A percentile compares a stretch with the other conserved stretches of the same genome.
Conservation (phyloP, 2,888 invertebrate species). For the Apamea sordens region DNA sequence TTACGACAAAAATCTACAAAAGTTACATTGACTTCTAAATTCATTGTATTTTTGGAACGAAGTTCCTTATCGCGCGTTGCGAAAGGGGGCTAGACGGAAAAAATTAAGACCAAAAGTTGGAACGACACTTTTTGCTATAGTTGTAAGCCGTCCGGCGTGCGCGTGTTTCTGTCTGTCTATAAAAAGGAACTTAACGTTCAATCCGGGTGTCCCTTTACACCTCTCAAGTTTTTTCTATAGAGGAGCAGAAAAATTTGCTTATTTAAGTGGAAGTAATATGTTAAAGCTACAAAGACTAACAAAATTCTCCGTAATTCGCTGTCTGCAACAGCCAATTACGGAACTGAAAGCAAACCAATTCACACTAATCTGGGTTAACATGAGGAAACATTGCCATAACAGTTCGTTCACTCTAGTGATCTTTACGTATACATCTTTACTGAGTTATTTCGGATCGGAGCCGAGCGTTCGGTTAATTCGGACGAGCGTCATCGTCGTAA, state of each 20-base stretch:
- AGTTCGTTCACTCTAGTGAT: conserved; percentile 51
- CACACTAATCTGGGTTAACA: conserved; percentile 27
- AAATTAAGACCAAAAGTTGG: too few species aligned
- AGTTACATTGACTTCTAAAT: background rate
- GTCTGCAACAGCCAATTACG: conserved; percentile 17
- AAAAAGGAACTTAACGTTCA: too few species aligned
- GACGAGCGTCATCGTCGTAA: conserved; percentile 68
- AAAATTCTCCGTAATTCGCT: conserved; percentile 6
- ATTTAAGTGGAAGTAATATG: background rate
- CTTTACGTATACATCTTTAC: conserved; percentile 43
- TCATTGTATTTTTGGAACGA: background rate
- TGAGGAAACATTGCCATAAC: conserved; percentile 51
- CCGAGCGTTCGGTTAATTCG: conserved; percentile 65
- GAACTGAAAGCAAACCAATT: conserved; percentile 43
- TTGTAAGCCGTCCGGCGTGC: too few species aligned
- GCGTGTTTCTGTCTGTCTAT: too few species aligned
- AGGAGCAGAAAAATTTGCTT: background rate
- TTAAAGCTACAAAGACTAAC: conserved; percentile 18
- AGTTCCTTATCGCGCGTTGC: too few species aligned
- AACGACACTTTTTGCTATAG: too few species aligned
- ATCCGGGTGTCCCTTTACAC: too few species aligned
- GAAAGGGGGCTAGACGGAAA: too few species aligned
- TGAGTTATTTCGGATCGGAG: conserved; percentile 63
- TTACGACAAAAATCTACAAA: background rate
- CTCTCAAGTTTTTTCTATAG: too few species aligned